A percentile compares a stretch with the other conserved stretches of the same genome.
These are phyloP conservation scores for Chaetodon trifasciatus DNA, from an alignment of 2,797 vertebrate genomes.

Conservation along the genomic window DNA sequence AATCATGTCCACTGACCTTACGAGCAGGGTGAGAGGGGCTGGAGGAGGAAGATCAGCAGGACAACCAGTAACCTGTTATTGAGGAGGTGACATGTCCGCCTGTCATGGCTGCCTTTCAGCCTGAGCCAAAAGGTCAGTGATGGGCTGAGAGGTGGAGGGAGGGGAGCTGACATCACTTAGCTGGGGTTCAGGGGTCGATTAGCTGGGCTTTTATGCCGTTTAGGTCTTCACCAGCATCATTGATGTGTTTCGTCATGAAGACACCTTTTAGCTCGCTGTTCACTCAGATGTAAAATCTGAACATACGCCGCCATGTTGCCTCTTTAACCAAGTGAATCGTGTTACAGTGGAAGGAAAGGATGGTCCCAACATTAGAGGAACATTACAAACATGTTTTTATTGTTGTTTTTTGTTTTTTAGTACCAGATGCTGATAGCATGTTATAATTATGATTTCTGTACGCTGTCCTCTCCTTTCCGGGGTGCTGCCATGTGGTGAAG, in stretches of 20 bases:
- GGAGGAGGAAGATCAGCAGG: constrained; percentile 59
- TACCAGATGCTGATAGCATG: background rate
- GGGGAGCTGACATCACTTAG: constrained; percentile 38
- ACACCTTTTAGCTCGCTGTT: background rate
- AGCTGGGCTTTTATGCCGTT: background rate
- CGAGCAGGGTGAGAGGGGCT: constrained; percentile 36
- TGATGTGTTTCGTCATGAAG: background rate
- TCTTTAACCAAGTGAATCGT: background rate
- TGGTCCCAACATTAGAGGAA: background rate
- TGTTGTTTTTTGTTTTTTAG: background rate
- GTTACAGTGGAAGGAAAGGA: background rate
- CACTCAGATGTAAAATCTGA: background rate
- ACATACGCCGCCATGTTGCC: background rate
- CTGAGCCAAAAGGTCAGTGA: constrained; percentile 59
- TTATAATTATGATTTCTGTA: background rate
- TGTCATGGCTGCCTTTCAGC: constrained; percentile 55
- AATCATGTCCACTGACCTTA: constrained; percentile 62
- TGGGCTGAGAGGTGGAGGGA: constrained; percentile 23
- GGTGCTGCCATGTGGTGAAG: background rate
- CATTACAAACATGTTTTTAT: background rate
- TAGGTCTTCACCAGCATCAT: constrained; percentile 23
- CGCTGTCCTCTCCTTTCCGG: background rate
- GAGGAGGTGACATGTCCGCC: constrained; percentile 61
- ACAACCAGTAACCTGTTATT: constrained; percentile 57
- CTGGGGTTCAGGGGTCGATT: constrained; percentile 17